These are phyloP conservation scores for Hippopotamus amphibius DNA, from an alignment of 2,113 vertebrate genomes.

Conservation along the genomic window DNA sequence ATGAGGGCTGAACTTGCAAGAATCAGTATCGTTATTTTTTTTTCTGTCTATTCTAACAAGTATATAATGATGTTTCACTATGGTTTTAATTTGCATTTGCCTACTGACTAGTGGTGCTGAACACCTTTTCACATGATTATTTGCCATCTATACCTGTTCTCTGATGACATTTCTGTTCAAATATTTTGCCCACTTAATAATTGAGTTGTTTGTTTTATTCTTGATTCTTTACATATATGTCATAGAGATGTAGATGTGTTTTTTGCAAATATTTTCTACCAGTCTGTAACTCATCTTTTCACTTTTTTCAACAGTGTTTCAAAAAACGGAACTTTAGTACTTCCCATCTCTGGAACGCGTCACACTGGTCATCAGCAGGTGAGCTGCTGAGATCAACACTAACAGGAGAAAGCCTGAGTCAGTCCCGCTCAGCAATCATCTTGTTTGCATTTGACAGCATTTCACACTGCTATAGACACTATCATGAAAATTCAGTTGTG, in stretches of 20 bases:
- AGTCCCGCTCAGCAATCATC: no score
- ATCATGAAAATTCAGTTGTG: no score
- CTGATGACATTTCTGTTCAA: constrained; percentile 5
- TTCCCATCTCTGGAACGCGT: no score
- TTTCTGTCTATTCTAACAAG: background rate
- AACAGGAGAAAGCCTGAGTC: no score
- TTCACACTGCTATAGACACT: no score
- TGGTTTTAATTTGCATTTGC: background rate
- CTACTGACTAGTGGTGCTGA: background rate
- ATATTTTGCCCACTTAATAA: background rate
- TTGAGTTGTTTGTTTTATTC: background rate
- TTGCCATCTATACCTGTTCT: background rate
- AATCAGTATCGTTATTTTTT: background rate
- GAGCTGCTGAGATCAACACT: no score
- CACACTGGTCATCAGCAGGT: no score
- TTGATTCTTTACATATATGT: background rate
- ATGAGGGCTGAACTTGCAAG: background rate
- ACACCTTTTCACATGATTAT: background rate
- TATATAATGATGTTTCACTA: background rate
- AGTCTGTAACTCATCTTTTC: background rate
- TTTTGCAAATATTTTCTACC: background rate
- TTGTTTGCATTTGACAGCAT: no score
- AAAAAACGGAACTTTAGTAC: background rate
- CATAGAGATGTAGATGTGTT: background rate
- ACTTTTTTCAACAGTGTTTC: background rate